Evolutionary conservation across 2,888 invertebrate genomes (phyloP), one percentile per base, ranked within the genome.

Genomic region (Dryobota labecula): DNA sequence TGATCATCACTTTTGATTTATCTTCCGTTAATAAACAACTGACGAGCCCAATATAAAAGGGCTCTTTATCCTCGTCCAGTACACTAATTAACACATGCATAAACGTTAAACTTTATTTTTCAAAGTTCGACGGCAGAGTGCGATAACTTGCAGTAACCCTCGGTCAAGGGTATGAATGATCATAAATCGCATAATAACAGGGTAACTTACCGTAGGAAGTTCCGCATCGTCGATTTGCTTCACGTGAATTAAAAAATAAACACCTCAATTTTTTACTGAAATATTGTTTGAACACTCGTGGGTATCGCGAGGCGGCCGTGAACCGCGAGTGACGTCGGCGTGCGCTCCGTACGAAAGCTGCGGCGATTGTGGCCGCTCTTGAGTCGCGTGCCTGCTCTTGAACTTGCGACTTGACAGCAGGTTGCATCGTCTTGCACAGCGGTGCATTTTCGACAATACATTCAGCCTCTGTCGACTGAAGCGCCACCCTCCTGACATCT

Each of bases 361-460:
- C 90, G 90, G 85, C 91, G 90, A 88, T 91, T 94, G 92, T 95
- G 95, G 80, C 83, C 74, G 86, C 71, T 77, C 73, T 72, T 70
- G 84, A 76, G 88, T 78, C 86, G 90, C 86, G 90, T 89, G 89
- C 86, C 89, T 90, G 91, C 88, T 92, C 94, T 94, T 95, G 94
- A 95, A 94, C 94, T 94, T 93, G 92, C 85, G 87, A 88, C 88
- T 87, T 88, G 90, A 86, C 93, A 82, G 84, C 84, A 93, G 92
- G 92, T 92, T 92, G 92, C 92, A 93, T 86, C 84, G 81, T 83
- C 86, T 85, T 93, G 92, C 93, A 92, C 90, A 90, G 89, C 88
- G 89, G 86, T 94, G 94, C 94, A 93, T 91, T 92, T 92, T 90
- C 84, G 88, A 88, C 87, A 89, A 85, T 82, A 84, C 83, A 84